Percentiles rank a stretch among this genome's conserved stretches.
These are phyloP conservation scores for Calameuta filiformis DNA, from an alignment of 2,888 invertebrate genomes.

Conservation along the genomic window DNA sequence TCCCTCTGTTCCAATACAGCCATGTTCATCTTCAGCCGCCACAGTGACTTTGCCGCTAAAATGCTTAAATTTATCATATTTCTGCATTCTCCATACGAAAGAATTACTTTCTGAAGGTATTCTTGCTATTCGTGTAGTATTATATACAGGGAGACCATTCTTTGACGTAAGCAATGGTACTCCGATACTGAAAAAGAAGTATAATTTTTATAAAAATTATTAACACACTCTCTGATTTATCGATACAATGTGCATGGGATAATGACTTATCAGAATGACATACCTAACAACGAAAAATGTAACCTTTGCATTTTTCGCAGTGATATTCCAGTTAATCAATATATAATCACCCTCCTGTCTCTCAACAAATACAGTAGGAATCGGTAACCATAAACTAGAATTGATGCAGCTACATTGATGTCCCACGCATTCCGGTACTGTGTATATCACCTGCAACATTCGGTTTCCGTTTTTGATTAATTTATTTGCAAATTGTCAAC, in stretches of 20 bases:
- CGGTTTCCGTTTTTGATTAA: background rate
- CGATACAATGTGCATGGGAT: background rate
- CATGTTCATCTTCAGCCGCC: conserved; percentile 37
- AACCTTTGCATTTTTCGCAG: conserved; percentile 25
- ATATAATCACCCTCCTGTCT: conserved; percentile 21
- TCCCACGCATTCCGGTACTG: conserved; percentile 52
- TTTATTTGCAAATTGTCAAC: background rate
- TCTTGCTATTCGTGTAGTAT: conserved; percentile 45
- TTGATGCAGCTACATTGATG: conserved; percentile 45
- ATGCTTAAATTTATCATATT: conserved; percentile 18
- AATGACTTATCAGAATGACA: background rate
- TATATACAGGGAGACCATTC: conserved; percentile 49
- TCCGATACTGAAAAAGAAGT: conserved; percentile 43
- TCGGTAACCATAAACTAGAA: conserved; percentile 34
- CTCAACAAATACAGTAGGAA: conserved; percentile 38
- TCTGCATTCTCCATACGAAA: conserved; percentile 39
- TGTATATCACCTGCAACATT: conserved; percentile 44
- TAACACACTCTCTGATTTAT: background rate
- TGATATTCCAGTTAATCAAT: conserved; percentile 43
- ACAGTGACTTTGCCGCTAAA: conserved; percentile 46
- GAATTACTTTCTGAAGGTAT: conserved; percentile 28
- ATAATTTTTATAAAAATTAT: background rate
- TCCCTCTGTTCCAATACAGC: conserved; percentile 46
- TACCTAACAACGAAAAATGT: conserved; percentile 44
- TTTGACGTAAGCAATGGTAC: conserved; percentile 49